These are phyloP conservation scores for Arothron firmamentum DNA, from an alignment of 2,113 vertebrate species.

Conservation along the genomic window DNA sequence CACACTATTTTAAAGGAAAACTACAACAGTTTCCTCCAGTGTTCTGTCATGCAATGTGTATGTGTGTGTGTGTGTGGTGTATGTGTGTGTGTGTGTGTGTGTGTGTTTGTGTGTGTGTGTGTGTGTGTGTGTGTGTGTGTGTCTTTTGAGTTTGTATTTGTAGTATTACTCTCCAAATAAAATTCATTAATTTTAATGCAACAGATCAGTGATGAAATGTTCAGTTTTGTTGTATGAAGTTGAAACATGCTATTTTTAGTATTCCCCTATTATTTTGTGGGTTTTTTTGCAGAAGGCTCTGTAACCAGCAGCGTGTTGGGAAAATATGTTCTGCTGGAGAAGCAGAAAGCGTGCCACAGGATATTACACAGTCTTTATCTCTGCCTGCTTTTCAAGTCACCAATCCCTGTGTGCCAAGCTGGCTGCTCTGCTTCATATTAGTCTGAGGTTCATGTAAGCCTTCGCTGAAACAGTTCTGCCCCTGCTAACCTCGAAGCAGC, in stretches of 20 bases:
- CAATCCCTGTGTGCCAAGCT: constrained; percentile 51
- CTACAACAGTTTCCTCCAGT: too few species aligned
- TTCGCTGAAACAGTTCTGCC: constrained; percentile 51
- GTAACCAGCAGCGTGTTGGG: constrained; percentile 53
- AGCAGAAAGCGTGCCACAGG: constrained; percentile 62
- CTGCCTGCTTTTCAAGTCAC: constrained; percentile 45
- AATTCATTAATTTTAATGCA: too few species aligned
- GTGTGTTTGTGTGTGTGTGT: too few species aligned
- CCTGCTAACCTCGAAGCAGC: constrained; percentile 53
- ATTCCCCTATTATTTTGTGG: background rate
- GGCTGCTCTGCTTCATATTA: constrained; percentile 67
- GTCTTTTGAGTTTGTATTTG: too few species aligned
- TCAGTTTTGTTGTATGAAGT: background rate
- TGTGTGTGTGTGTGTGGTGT: too few species aligned
- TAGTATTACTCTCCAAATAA: too few species aligned
- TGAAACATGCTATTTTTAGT: background rate
- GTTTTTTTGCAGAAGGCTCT: background rate
- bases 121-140: too few species aligned
- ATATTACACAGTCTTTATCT: constrained; percentile 66
- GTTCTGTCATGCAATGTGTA: too few species aligned
- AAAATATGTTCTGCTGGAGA: constrained; percentile 46
- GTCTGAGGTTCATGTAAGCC: constrained; percentile 59
- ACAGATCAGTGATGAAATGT: too few species aligned
- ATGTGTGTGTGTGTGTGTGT: too few species aligned
- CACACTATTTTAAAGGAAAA: too few species aligned